phyloP scores from a whole-genome alignment of 2,888 invertebrate genomes.

The Xylocampa areola region DNA sequence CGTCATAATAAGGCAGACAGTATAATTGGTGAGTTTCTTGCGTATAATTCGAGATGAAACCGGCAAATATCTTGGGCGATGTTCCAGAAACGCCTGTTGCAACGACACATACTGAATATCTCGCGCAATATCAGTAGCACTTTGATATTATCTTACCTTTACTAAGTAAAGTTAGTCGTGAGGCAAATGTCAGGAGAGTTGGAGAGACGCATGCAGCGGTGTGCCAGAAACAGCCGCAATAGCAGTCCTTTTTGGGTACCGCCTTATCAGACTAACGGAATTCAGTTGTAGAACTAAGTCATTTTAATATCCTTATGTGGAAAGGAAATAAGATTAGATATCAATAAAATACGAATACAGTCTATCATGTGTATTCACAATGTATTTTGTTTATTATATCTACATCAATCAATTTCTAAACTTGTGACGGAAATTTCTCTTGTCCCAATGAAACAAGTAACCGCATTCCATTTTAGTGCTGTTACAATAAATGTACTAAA shows the following conservation, averaged over 20 bases:
- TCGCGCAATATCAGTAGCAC: constrained; percentile 23
- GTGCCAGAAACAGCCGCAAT: constrained; percentile 62
- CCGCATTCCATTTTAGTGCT: constrained; percentile 22
- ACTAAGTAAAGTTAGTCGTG: constrained; percentile 57
- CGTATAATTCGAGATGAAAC: constrained; percentile 16
- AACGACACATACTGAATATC: constrained; percentile 14
- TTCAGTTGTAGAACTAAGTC: constrained; percentile 19
- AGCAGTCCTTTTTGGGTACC: constrained; percentile 59
- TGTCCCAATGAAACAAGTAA: constrained; percentile 13
- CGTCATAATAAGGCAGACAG: neutral
- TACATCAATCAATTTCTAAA: constrained; percentile 7
- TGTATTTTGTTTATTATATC: neutral
- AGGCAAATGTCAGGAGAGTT: constrained; percentile 61
- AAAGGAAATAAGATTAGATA: constrained; percentile 16
- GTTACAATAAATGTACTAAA: constrained; percentile 23
- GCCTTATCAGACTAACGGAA: constrained; percentile 17
- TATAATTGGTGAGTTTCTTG: constrained; percentile 2
- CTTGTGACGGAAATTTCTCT: constrained; percentile 21
- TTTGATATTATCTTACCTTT: constrained; percentile 40
- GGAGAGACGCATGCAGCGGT: constrained; percentile 60
- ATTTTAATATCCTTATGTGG: constrained; percentile 17
- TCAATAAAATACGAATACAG: constrained; percentile 10
- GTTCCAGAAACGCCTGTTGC: neutral
- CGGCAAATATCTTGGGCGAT: constrained; percentile 12
- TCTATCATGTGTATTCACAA: constrained; percentile 1